phyloP scores from a whole-genome alignment of 2,113 vertebrate species.

The Amia ocellicauda region DNA sequence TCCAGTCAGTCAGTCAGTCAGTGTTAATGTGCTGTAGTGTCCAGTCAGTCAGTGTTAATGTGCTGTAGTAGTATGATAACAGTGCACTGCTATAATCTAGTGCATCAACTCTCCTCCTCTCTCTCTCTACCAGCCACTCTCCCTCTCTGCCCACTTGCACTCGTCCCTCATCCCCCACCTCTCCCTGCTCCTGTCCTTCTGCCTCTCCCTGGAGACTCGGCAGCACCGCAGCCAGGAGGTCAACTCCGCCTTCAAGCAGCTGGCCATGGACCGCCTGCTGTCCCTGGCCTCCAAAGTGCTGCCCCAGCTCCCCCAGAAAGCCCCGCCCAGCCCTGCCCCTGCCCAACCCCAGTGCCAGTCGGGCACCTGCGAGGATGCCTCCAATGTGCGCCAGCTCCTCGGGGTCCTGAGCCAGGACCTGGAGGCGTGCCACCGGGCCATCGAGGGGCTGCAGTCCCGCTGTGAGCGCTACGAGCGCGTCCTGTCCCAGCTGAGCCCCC shows the following conservation, averaged over 20 bases:
- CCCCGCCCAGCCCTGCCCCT: no score
- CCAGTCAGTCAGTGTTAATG: no score
- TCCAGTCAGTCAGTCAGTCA: no score
- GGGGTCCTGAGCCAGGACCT: constrained; percentile 59
- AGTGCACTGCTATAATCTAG: no score
- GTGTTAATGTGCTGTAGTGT: no score
- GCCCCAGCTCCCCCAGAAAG: no score
- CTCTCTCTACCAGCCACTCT: neutral
- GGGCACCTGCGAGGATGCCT: no score
- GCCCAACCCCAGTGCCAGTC: no score
- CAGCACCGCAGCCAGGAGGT: neutral
- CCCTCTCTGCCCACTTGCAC: neutral
- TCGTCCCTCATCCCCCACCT: no score
- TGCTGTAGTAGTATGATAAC: no score
- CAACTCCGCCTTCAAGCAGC: neutral
- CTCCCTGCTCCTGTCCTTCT: neutral
- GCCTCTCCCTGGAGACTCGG: neutral
- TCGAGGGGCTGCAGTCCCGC: constrained; percentile 13
- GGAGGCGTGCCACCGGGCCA: constrained; percentile 27
- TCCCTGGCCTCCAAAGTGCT: no score
- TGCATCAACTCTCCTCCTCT: neutral
- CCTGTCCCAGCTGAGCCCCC: constrained; percentile 47
- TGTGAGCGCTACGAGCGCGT: constrained; percentile 15
- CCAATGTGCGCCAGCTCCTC: constrained; percentile 61
- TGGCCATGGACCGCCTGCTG: neutral